Conservation (phyloP, 1,140 invertebrate genomes). For the Scaptomyza graminum region DNA sequence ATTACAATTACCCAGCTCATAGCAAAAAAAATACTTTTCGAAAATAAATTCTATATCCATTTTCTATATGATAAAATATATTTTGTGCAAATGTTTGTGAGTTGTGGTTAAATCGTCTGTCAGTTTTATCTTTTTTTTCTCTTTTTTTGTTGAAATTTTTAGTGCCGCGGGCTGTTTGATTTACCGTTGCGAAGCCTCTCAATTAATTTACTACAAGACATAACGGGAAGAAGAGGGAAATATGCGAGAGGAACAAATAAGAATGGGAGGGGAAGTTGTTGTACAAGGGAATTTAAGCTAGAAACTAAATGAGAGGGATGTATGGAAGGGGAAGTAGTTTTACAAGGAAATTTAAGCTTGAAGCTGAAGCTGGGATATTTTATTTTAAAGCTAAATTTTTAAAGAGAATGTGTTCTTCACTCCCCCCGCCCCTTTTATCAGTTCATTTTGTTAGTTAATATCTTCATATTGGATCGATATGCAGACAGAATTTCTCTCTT, state of each 20-base stretch:
- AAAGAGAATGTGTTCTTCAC: too few relatives aligned
- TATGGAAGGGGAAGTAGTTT: too few relatives aligned
- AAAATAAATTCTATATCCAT: conserved; percentile 56
- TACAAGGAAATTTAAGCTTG: too few relatives aligned
- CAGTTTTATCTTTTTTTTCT: conserved; percentile 28
- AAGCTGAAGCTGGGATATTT: too few relatives aligned
- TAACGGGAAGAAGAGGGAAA: not conserved
- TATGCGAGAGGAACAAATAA: not conserved
- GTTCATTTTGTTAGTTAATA: conserved; percentile 19
- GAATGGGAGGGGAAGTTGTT: too few relatives aligned
- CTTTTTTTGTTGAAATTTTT: conserved; percentile 30
- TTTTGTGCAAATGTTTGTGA: conserved; percentile 64
- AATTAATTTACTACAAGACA: conserved; percentile 46
- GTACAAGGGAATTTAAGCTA: too few relatives aligned
- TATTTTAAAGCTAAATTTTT: too few relatives aligned
- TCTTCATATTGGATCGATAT: conserved; percentile 19
- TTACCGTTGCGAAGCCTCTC: conserved; percentile 21
- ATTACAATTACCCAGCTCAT: conserved; percentile 38
- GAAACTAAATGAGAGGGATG: too few relatives aligned
- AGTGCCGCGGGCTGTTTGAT: conserved; percentile 44
- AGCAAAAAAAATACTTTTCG: not conserved
- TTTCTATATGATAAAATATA: too few relatives aligned
- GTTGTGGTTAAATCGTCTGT: conserved; percentile 63
- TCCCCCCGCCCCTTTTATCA: not conserved
- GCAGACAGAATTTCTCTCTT: conserved; percentile 3